Evolutionary conservation across 1,140 invertebrate species (phyloP), one percentile per base, ranked within the genome.

Genomic region (Papilio xuthus): DNA sequence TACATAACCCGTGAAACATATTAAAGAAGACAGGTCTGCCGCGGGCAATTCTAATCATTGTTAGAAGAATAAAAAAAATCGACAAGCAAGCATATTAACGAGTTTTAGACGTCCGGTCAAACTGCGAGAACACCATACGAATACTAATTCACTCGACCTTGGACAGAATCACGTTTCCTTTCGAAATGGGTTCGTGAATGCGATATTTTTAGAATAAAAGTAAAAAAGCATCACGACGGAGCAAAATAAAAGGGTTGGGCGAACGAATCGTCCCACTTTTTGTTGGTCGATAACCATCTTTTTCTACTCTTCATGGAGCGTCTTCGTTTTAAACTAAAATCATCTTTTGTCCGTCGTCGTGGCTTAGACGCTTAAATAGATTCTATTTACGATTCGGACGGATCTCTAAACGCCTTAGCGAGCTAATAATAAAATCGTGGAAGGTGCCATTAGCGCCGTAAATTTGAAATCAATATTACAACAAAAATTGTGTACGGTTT

Each of bases 161-260:
- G 89, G 80, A 87, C 83, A 85, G 85, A 91, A 90, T 91, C 91
- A 91, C 92, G 92, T 92, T 93, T 93, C 90, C 90, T 93, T 93
- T 93, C 92, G 88, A 93, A 93, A 93, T 93, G 90, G 89, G 90
- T 88, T 88, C 85, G 90, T 91, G 90, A 92, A 93, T 91, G 88
- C 86, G 85, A 92, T 92, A 91, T 93, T 92, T 92, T 93, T 92
- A 93, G 88, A 90, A 92, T 87, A 92, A 92, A 90, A 90, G 86
- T 90, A 92, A 93, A 93, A 93, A 91, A 93, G 90, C 87, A 86
- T 83, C 83, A 84, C 83, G 84, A 83, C 83, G 84, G 86, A 90
- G 88, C 85, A 86, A 89, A 93, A 91, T 90, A 89, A 92, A 93
- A 90, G 91, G 90, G 88, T 90, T 89, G 86, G 85, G 79, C 87